These are phyloP conservation scores for Recurvirostra avosetta DNA, from an alignment of 2,113 vertebrate species.

Conservation along the genomic window DNA sequence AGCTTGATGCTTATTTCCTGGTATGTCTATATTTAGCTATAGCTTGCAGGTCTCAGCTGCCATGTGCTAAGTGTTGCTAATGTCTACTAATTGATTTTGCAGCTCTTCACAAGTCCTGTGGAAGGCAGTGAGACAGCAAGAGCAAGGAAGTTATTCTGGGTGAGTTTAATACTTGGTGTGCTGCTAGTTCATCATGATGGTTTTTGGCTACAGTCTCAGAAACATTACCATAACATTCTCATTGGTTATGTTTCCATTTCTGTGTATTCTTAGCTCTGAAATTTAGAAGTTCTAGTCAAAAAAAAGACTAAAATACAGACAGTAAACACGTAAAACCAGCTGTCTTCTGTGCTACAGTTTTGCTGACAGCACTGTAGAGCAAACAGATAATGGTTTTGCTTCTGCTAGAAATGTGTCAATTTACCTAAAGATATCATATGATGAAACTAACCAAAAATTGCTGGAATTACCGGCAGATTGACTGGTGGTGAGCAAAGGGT, in stretches of 20 bases:
- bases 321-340: not conserved
- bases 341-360: not conserved
- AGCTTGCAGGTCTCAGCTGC: not conserved
- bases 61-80: accelerated
- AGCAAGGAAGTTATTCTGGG: not conserved
- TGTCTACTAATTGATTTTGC: not conserved
- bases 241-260: not conserved
- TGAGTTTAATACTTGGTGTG: not conserved
- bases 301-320: accelerated
- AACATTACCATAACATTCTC: not conserved
- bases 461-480: slow-evolving; percentile 94
- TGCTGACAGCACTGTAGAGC: not conserved
- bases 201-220: not conserved
- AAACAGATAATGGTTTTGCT: not conserved
- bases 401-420: accelerated
- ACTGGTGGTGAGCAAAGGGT: slow-evolving; percentile 80
- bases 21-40: accelerated
- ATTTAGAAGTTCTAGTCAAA: not conserved
- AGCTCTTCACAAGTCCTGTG: not conserved
- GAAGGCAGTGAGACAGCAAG: not conserved
- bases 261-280: not conserved
- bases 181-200: accelerated
- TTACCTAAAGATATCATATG: slow-evolving; percentile 59
- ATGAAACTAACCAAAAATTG: slow-evolving; percentile 73
- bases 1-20: not conserved